Evolutionary conservation across 2,888 invertebrate genomes (phyloP).

Genomic region (Troides oblongomaculatus): DNA sequence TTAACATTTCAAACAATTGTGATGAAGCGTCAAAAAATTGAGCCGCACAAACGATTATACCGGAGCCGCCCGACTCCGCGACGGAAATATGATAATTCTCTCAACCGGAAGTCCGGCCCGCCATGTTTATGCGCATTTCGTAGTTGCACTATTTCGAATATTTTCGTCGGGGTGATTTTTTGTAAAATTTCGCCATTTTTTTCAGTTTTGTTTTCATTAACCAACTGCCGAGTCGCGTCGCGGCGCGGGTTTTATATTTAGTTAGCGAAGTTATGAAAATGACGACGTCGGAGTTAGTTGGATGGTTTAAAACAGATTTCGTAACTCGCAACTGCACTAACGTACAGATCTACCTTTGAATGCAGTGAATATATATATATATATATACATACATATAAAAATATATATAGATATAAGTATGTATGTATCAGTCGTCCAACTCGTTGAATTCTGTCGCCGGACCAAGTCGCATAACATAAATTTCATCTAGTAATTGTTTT

Average conservation of each 20-base stretch:
- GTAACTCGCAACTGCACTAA: conserved; percentile 4
- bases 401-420: too few relatives aligned
- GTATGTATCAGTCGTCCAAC: neutral
- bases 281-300: conserved; percentile 12
- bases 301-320: conserved; percentile 15
- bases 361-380: neutral
- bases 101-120: conserved; percentile 28
- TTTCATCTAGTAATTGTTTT: conserved; percentile 3
- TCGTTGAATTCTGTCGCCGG: conserved; percentile 2
- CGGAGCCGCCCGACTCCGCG: conserved; percentile 11
- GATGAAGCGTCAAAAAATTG: conserved; percentile 11
- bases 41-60: neutral
- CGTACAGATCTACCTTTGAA: conserved; percentile 1
- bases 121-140: conserved; percentile 30
- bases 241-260: conserved; percentile 8
- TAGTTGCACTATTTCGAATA: conserved; percentile 25
- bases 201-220: neutral
- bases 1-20: too few relatives aligned
- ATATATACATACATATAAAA: neutral
- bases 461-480: neutral
- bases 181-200: conserved; percentile 10
- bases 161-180: conserved; percentile 9
- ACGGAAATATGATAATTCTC: conserved; percentile 33
- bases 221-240: conserved; percentile 6
- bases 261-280: conserved; percentile 16